These are phyloP conservation scores for Flexamia atlantica DNA, from an alignment of 2,888 invertebrate species.

Conservation along the genomic window DNA sequence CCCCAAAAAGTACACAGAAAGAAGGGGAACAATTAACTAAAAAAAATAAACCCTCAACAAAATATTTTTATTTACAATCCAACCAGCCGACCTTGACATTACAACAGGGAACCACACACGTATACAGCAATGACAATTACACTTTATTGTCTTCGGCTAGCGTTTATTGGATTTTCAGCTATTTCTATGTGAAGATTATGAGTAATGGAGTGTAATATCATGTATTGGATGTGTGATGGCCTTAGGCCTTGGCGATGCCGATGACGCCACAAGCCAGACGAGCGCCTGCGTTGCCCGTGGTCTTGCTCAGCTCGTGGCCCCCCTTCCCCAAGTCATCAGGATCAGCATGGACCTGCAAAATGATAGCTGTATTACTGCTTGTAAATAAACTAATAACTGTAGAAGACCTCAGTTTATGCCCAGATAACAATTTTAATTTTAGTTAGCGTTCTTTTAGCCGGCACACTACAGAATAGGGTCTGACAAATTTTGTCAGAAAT, in stretches of 20 bases:
- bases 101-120: slow-evolving; percentile 1
- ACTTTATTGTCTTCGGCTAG: slow-evolving; percentile 5
- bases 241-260: slow-evolving; percentile 76
- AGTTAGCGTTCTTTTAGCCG: no score
- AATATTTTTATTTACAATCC: slow-evolving; percentile 32
- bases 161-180: not conserved
- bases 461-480: no score
- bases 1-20: no score
- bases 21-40: no score
- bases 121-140: slow-evolving; percentile 12
- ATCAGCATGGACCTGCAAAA: slow-evolving; percentile 86
- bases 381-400: no score
- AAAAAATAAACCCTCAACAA: slow-evolving; percentile 18
- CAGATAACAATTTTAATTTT: no score
- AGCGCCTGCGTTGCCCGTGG: slow-evolving; percentile 96
- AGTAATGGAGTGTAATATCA: slow-evolving; percentile 50
- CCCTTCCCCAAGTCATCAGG: slow-evolving; percentile 96
- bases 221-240: slow-evolving; percentile 16
- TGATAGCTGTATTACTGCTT: no score
- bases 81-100: not conserved
- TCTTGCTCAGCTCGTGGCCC: slow-evolving; percentile 94
- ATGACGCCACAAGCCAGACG: slow-evolving; percentile 94
- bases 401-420: no score
- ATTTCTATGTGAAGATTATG: slow-evolving; percentile 36
- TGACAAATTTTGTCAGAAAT: no score